Conservation (phyloP, 2,113 vertebrate species). For the Chauna torquata region DNA sequence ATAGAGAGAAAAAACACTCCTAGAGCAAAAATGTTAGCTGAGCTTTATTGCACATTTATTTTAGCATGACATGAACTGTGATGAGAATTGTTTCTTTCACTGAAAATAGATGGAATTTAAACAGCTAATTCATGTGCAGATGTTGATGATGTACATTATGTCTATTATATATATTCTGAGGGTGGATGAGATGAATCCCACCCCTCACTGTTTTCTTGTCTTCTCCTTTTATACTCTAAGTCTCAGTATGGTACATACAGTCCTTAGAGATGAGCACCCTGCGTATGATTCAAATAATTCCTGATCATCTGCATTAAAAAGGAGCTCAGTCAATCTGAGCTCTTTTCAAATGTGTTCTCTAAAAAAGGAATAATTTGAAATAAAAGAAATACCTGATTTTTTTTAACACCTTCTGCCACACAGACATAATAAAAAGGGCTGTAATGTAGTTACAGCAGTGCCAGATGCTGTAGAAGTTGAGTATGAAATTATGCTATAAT, state of each 20-base stretch:
- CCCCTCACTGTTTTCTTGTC: background rate
- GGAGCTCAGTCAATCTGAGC: background rate
- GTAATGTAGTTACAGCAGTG: background rate
- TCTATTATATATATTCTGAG: background rate
- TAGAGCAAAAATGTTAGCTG: background rate
- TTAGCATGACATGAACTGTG: background rate
- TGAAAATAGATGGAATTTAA: background rate
- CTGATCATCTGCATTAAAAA: background rate
- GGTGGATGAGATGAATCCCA: background rate
- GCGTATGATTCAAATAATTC: background rate
- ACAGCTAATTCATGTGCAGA: background rate
- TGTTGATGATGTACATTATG: background rate
- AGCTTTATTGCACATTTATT: background rate
- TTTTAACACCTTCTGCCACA: background rate
- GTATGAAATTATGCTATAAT: background rate
- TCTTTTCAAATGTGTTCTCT: background rate
- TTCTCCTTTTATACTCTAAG: background rate
- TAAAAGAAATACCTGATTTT: background rate
- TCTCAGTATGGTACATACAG: background rate
- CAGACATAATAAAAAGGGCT: background rate
- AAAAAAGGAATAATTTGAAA: background rate
- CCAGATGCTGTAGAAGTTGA: background rate
- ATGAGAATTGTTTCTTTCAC: background rate
- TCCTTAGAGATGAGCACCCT: background rate
- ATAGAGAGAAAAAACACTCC: background rate